Base-by-base conservation (phyloP, 2,797 vertebrate species). In the Mallotus villosus region DNA sequence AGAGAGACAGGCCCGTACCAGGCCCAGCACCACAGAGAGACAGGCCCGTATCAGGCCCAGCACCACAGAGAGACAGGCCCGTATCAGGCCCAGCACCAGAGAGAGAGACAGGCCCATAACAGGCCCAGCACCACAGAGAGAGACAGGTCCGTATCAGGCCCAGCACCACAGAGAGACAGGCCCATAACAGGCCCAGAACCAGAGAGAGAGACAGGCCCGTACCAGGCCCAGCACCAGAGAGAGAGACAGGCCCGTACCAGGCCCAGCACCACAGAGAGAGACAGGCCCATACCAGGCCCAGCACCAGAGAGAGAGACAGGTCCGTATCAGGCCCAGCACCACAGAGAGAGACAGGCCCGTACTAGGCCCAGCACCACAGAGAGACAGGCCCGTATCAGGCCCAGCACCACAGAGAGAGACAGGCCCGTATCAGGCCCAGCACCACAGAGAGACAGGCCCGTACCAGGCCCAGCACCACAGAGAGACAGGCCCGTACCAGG, bases 81-180 rank as follows among this genome's bases (percentile, higher is more conserved):
- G n/a, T n/a, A n/a, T n/a, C n/a, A n/a, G n/a, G n/a, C n/a, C n/a
- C n/a, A n/a, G n/a, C n/a, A 63, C 19, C 21, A n/a, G n/a, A 29
- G 27, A 17, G 17, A 34, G 25, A 62, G 58, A 62, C 24, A 22
- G 17, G 81, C 66, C 75, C n/a, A n/a, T n/a, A n/a, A n/a, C n/a
- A n/a, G n/a, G n/a, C n/a, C n/a, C n/a, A n/a, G n/a, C 81, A 74
- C 78, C 73, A 83, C 78, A 75, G 29, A 70, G 41, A 60, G n/a
- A n/a, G n/a, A n/a, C n/a, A n/a, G n/a, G n/a, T n/a, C n/a, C n/a
- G 51, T 62, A 80, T 83, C 25, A 25, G 25, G 25, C 27, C n/a
- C 27, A 75, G 32, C 81, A 74, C 78, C 73, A 76, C 25, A 70
- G n/a, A n/a, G 46, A 62, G 51, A 17, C 51, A 4, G 4, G 27